These are phyloP conservation scores for Eulemur coronatus DNA, from an alignment of 2,797 vertebrate species.

Conservation along the genomic window DNA sequence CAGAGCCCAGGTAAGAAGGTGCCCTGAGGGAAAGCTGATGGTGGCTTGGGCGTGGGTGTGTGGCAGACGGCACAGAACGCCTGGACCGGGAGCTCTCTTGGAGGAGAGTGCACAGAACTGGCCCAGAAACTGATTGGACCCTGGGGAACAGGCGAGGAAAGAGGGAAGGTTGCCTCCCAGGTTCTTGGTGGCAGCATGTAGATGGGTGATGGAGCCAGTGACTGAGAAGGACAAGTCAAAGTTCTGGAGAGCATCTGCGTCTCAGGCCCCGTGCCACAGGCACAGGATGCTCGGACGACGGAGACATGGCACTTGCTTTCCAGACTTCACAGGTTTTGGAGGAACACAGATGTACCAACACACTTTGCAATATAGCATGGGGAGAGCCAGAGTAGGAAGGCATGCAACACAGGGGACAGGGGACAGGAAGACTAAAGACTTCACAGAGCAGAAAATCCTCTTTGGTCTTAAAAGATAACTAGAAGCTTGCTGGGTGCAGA, in stretches of 20 bases:
- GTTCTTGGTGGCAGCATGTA: background rate
- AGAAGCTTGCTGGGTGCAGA: background rate
- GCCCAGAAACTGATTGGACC: background rate
- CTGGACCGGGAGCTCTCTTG: background rate
- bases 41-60: background rate
- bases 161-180: background rate
- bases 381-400: background rate
- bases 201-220: no score
- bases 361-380: rapidly evolving
- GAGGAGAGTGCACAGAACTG: background rate
- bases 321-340: background rate
- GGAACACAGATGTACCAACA: background rate
- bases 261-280: background rate
- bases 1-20: background rate
- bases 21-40: background rate
- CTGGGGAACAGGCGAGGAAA: background rate
- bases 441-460: background rate
- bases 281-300: no score
- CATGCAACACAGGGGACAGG: no score
- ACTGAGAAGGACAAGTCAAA: background rate
- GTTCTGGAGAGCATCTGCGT: background rate
- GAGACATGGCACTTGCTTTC: background rate
- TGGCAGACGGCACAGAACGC: background rate
- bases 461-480: background rate
- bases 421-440: background rate